These are phyloP conservation scores for Orius insidiosus DNA, from an alignment of 1,140 invertebrate species.

Conservation along the genomic window DNA sequence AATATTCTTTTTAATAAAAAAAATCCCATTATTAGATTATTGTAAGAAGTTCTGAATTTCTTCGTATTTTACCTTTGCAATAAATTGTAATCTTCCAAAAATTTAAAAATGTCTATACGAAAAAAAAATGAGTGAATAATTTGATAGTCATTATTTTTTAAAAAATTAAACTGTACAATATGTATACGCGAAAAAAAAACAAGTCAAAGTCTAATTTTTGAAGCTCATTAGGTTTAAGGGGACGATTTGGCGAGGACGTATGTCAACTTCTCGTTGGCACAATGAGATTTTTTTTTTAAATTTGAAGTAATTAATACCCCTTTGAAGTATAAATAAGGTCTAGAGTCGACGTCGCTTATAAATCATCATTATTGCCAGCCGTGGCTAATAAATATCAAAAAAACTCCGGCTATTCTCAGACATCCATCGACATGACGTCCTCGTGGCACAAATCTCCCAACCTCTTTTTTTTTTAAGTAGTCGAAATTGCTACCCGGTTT, in stretches of 20 bases:
- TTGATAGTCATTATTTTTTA: constrained; percentile 19
- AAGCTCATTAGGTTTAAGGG: constrained; percentile 14
- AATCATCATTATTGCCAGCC: constrained; percentile 12
- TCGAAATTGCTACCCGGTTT: constrained; percentile 4
- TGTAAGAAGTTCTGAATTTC: constrained; percentile 14
- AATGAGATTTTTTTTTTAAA: neutral
- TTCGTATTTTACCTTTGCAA: constrained; percentile 17
- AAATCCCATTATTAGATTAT: constrained; percentile 14
- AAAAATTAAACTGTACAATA: constrained; percentile 17
- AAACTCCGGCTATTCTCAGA: constrained; percentile 12
- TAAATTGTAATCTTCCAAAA: constrained; percentile 18
- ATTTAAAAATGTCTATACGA: constrained; percentile 10
- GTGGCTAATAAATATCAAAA: constrained; percentile 10
- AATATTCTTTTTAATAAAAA: constrained; percentile 12
- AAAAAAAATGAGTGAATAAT: neutral
- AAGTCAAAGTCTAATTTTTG: constrained; percentile 17
- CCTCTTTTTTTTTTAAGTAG: neutral
- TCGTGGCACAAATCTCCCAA: constrained; percentile 1
- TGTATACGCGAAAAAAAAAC: constrained; percentile 18
- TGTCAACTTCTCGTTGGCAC: constrained; percentile 7
- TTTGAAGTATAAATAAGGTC: constrained; percentile 1
- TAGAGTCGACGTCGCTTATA: constrained; percentile 9
- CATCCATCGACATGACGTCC: constrained; percentile 4
- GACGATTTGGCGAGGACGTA: neutral
- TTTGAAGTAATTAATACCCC: neutral